Base-by-base conservation (phyloP, 2,797 vertebrate species). In the Coregonus suidteri region DNA sequence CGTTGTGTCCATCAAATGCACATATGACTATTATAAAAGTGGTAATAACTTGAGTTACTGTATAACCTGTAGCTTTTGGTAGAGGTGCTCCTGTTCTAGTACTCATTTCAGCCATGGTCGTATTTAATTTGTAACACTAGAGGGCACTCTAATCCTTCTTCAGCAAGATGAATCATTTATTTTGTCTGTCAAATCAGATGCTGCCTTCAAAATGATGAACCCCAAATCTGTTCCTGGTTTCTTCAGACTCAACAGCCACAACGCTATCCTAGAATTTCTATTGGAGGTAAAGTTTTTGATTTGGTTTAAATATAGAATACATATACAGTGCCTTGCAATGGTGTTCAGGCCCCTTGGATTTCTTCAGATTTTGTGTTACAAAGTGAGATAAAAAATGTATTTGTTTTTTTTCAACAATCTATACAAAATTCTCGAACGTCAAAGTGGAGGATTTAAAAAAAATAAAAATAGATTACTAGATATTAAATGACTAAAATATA, bases 141-240 rank as follows among this genome's bases (percentile, higher is more conserved):
- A 87, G 91, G 94, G 94, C 90, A 93, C 89, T 91, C 53, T 91
- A 80, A 88, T 86, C 77, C 88, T 90, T 79, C 80, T 85, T 75
- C 89, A 88, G 35, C 77, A 72, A 69, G 73, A 35, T 62, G 87
- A 83, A 75, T 83, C 13, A 84, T 51, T 87, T 77, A 34, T 80
- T 90, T 82, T 89, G 82, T 86, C 85, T 66, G 6, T 56, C 91
- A 75, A 91, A 87, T 85, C 93, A 99, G 98, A 98, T 88, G 98
- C 98, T 83, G 98, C 98, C 31, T 98, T 98, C 95, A 99, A 99
- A 95, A 99, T 99, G 92, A 93, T 99, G 84, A 97, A 99, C 90
- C 98, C 98, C 77, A 98, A 94, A 94, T 90, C 96, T 77, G 96
- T 99, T 89, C 96, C 97, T 75, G 95, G 95, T 85, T 97, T 99